Evolutionary conservation across 1,140 invertebrate species (phyloP).

Genomic region (Diorhabda carinulata): DNA sequence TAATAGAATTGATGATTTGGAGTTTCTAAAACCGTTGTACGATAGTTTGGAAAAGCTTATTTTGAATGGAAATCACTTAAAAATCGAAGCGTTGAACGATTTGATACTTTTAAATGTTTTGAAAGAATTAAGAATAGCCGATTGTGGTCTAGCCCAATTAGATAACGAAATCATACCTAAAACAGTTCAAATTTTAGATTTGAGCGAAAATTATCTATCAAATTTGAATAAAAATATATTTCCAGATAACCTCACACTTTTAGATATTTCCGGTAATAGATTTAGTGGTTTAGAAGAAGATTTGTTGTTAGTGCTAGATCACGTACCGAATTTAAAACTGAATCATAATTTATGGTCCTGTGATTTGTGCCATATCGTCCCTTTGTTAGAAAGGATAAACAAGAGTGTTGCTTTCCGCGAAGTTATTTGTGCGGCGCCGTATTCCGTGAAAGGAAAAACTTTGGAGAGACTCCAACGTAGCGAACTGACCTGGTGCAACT

Average conservation of each 20-base stretch:
- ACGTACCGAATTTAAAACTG: slow-evolving; percentile 52
- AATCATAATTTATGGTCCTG: slow-evolving; percentile 65
- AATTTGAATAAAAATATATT: slow-evolving; percentile 55
- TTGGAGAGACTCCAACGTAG: slow-evolving; percentile 50
- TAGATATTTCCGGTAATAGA: slow-evolving; percentile 62
- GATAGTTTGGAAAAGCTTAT: slow-evolving; percentile 58
- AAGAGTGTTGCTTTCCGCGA: slow-evolving; percentile 50
- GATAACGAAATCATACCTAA: slow-evolving; percentile 45
- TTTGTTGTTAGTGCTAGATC: slow-evolving; percentile 54
- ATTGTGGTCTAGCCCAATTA: slow-evolving; percentile 50
- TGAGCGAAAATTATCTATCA: slow-evolving; percentile 57
- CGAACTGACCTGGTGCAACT: slow-evolving; percentile 53
- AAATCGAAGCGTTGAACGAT: slow-evolving; percentile 48
- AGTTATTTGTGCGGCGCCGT: slow-evolving; percentile 53
- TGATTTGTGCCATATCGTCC: slow-evolving; percentile 59
- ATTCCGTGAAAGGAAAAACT: slow-evolving; percentile 50
- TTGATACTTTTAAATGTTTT: slow-evolving; percentile 54
- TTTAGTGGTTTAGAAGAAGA: slow-evolving; percentile 57
- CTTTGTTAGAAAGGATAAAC: slow-evolving; percentile 54
- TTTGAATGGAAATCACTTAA: slow-evolving; percentile 62
- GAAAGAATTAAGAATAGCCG: slow-evolving; percentile 56
- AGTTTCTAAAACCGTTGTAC: slow-evolving; percentile 55
- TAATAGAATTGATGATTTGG: slow-evolving; percentile 64
- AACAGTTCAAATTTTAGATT: slow-evolving; percentile 52
- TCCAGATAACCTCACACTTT: slow-evolving; percentile 52